These are phyloP conservation scores for Caiman crocodilus DNA, from an alignment of 2,797 vertebrate species.

Conservation along the genomic window DNA sequence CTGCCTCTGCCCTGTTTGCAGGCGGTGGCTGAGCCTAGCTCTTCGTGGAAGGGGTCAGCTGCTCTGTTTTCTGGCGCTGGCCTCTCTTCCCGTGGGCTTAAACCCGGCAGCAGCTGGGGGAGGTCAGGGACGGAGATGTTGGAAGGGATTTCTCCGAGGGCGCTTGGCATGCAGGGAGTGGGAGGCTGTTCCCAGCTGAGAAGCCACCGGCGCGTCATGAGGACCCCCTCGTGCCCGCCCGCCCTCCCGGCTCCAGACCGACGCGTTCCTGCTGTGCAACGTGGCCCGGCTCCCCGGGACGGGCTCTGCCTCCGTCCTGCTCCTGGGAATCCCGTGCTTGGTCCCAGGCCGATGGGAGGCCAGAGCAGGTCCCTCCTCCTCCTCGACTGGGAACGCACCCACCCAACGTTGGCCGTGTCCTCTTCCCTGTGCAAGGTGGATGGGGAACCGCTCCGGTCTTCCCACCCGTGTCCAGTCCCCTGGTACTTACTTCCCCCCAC, in stretches of 20 bases:
- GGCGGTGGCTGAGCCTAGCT: background rate
- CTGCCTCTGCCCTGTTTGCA: background rate
- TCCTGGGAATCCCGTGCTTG: background rate
- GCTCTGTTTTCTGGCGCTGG: background rate
- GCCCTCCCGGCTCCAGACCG: no score
- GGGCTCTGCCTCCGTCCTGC: background rate
- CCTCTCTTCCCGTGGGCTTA: accelerated
- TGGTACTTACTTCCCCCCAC: accelerated
- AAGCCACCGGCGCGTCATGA: accelerated
- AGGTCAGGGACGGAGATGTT: background rate
- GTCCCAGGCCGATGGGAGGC: no score
- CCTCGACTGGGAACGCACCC: background rate
- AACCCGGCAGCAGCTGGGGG: accelerated
- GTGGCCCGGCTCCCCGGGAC: accelerated
- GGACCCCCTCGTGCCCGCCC: accelerated
- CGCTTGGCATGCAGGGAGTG: accelerated
- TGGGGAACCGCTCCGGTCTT: accelerated
- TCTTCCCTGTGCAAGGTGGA: background rate
- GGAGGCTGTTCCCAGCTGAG: accelerated
- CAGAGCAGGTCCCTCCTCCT: no score
- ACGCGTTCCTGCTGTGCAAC: background rate
- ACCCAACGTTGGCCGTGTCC: background rate
- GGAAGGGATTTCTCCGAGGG: accelerated
- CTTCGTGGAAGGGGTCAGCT: background rate
- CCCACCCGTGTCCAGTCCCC: background rate